phyloP scores from a whole-genome alignment of 2,888 invertebrate genomes.

The Abrostola triplasia region DNA sequence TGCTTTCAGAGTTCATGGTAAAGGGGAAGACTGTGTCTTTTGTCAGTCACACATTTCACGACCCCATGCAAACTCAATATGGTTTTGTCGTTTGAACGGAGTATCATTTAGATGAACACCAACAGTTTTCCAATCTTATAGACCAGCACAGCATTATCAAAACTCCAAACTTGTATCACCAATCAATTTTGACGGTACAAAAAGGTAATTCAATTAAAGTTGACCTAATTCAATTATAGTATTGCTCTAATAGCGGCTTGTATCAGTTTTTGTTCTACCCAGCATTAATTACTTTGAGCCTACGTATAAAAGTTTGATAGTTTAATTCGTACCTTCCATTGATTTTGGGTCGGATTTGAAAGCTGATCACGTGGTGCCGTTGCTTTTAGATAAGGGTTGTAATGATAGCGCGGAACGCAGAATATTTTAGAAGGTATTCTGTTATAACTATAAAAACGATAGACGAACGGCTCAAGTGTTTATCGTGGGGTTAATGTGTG shows the following conservation, averaged over 20 bases:
- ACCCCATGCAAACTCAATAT: too few species aligned
- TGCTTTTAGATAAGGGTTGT: constrained; percentile 27
- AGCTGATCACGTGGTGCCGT: constrained; percentile 42
- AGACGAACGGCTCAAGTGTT: background rate
- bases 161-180: constrained; percentile 17
- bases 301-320: constrained; percentile 55
- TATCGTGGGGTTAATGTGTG: too few species aligned
- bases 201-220: constrained; percentile 53
- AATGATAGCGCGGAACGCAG: constrained; percentile 18
- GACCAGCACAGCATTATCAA: constrained; percentile 11
- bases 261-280: constrained; percentile 69
- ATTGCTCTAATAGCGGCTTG: constrained; percentile 48
- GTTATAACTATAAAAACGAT: background rate
- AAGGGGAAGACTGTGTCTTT: too few species aligned
- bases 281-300: constrained; percentile 62
- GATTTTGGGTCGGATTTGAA: constrained; percentile 46
- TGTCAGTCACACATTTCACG: too few species aligned
- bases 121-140: background rate
- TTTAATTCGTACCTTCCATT: constrained; percentile 54
- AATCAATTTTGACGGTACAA: constrained; percentile 45
- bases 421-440: constrained; percentile 24
- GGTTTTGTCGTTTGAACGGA: background rate
- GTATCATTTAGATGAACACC: background rate
- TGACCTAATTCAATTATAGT: constrained; percentile 71
- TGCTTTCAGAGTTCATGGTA: too few species aligned